Percentiles rank a stretch among this genome's conserved stretches.
phyloP scores from a whole-genome alignment of 1,140 invertebrate genomes.

The Polypedilum pembai region DNA sequence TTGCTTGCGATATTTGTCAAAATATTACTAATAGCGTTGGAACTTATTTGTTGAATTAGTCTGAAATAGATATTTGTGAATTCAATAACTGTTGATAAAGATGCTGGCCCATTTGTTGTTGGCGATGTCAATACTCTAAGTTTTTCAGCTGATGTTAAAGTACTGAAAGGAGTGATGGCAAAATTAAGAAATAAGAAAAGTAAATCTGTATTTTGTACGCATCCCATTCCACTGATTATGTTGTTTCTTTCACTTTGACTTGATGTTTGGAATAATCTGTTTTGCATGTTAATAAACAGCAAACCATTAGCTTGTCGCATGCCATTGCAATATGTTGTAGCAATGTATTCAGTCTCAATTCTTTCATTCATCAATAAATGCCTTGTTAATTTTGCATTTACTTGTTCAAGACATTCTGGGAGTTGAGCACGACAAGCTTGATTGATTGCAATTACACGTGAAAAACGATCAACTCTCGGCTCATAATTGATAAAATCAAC shows the following conservation, averaged over 20 bases:
- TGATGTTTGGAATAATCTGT: slow-evolving; percentile 49
- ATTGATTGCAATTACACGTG: slow-evolving; percentile 43
- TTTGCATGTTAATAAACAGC: slow-evolving; percentile 58
- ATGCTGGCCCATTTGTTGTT: neutral
- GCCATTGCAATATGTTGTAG: slow-evolving; percentile 57
- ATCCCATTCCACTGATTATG: slow-evolving; percentile 52
- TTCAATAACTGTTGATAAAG: neutral
- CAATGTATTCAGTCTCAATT: slow-evolving; percentile 37
- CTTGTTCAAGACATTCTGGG: slow-evolving; percentile 44
- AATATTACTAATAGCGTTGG: neutral
- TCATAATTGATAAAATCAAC: slow-evolving; percentile 41
- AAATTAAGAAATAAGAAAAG: neutral
- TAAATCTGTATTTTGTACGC: slow-evolving; percentile 40
- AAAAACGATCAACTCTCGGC: slow-evolving; percentile 39
- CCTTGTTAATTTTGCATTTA: slow-evolving; percentile 36
- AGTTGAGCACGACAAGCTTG: slow-evolving; percentile 47
- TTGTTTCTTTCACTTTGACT: slow-evolving; percentile 49
- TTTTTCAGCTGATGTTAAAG: neutral
- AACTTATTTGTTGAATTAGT: neutral
- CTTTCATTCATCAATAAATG: slow-evolving; percentile 43
- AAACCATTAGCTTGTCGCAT: slow-evolving; percentile 50
- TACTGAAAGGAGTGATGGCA: neutral
- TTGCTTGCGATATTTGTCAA: neutral
- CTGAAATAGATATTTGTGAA: neutral
- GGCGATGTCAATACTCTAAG: neutral